Evolutionary conservation across 2,888 invertebrate species (phyloP), one percentile per base, ranked within the genome.

Genomic region (Thecophora atra): DNA sequence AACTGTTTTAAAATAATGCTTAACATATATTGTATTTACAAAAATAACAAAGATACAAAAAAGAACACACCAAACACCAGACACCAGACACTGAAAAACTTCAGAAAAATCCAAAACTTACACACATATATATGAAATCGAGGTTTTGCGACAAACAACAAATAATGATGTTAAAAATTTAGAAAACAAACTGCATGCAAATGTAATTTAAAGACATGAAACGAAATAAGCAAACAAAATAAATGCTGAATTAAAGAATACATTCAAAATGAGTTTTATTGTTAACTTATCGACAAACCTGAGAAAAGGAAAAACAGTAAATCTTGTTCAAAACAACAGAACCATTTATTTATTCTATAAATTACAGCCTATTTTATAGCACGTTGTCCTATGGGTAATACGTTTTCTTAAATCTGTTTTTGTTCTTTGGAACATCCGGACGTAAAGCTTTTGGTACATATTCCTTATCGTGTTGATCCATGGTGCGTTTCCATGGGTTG

Each of bases 381-480:
- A 17, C 3, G 17, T 60, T 60, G 5, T n/a, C 73, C 77, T 79
- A 84, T 7, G 93, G 94, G 83, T 92, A 94, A 83, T 90, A 93
- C 28, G 90, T 91, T 71, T 90, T 90, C 77, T 89, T 91, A 81
- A 89, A 91, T 82, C 90, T 91, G 79, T 90, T 91, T 81, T 86
- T 90, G 78, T 88, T 86, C 75, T 87, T 90, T 1, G 90, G 90
- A 75, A 91, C 89, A 64, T 86, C 86, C 26, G 90, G 90, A 63
- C 94, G 88, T 17, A 91, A 80, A 51, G 81, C 87, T 82, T 90
- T 92, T 0, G 94, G 93, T 78, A 95, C 90, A 87, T 94, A 94
- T 17, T 83, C 84, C 17, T 91, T 90, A 8, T 87, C 79, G 81
- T 93, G 91, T 30, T 93, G 91, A 84, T 93, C 89, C 76, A 94